phyloP scores from a whole-genome alignment of 2,888 invertebrate species.

The Dynastes tityus region DNA sequence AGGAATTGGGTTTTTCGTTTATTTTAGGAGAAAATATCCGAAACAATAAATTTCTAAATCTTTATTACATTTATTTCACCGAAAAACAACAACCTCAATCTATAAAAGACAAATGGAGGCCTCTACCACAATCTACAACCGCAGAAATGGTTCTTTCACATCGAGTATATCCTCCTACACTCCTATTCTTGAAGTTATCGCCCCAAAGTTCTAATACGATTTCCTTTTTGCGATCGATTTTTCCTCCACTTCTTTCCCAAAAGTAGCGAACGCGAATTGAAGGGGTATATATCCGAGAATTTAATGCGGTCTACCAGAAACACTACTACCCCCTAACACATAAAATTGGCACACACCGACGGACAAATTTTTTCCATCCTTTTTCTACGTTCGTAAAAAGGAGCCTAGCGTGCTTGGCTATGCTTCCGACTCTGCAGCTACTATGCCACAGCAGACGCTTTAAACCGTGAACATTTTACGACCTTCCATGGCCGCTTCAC shows the following conservation, averaged over 20 bases:
- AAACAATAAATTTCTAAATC: too few relatives aligned
- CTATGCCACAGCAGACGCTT: slow-evolving; percentile 5
- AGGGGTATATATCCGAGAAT: neutral
- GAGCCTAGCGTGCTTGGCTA: too few relatives aligned
- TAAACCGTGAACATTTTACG: slow-evolving; percentile 43
- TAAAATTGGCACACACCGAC: neutral
- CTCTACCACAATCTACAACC: neutral
- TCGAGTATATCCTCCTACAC: too few relatives aligned
- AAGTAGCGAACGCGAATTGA: too few relatives aligned
- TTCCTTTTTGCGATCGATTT: neutral
- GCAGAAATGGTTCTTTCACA: neutral
- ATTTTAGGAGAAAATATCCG: too few relatives aligned
- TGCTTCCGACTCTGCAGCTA: neutral
- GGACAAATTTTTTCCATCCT: too few relatives aligned
- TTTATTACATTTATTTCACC: too few relatives aligned
- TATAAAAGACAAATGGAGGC: too few relatives aligned
- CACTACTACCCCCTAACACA: slow-evolving; percentile 1
- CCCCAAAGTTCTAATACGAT: slow-evolving; percentile 1
- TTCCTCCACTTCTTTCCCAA: too few relatives aligned
- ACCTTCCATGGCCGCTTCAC: slow-evolving; percentile 36
- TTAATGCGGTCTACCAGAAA: slow-evolving; percentile 17
- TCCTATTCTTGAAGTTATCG: neutral
- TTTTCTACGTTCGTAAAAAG: too few relatives aligned
- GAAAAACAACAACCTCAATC: too few relatives aligned
- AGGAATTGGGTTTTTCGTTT: too few relatives aligned